Conservation (phyloP, 2,113 vertebrate species). For the Myotis brandtii region DNA sequence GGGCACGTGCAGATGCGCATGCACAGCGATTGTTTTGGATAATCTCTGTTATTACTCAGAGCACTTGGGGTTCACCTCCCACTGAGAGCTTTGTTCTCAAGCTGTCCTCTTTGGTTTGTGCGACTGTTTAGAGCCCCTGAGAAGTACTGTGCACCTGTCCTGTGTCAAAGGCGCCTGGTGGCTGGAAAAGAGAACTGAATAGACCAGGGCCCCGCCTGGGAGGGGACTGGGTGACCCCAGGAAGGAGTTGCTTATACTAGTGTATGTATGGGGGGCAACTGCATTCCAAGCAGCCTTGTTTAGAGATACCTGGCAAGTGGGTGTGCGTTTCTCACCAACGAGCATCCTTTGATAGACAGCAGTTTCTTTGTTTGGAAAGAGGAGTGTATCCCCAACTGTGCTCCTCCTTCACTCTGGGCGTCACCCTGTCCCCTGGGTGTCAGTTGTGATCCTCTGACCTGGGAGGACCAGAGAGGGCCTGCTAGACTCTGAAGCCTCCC, state of each 20-base stretch:
- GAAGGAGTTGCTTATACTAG: neutral
- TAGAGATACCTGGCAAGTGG: neutral
- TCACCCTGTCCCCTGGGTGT: neutral
- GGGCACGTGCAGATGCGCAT: fast-evolving
- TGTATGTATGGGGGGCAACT: neutral
- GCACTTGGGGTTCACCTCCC: neutral
- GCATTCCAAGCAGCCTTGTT: neutral
- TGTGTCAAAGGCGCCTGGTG: neutral
- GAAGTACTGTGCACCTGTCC: neutral
- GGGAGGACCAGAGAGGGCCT: neutral
- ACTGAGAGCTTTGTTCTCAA: neutral
- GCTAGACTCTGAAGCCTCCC: neutral
- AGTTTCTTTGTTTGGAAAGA: neutral
- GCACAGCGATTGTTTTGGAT: neutral
- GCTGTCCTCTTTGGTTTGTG: neutral
- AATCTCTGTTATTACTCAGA: neutral
- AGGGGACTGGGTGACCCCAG: fast-evolving
- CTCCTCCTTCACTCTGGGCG: fast-evolving
- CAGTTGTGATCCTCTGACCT: fast-evolving
- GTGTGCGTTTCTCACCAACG: neutral
- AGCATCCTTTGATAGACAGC: neutral
- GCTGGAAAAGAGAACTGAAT: neutral
- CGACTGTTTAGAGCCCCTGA: neutral
- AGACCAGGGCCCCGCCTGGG: fast-evolving
- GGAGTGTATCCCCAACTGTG: fast-evolving